Evolutionary conservation across 2,797 vertebrate genomes (phyloP).

Genomic region (Enteromius thamalakanensis): DNA sequence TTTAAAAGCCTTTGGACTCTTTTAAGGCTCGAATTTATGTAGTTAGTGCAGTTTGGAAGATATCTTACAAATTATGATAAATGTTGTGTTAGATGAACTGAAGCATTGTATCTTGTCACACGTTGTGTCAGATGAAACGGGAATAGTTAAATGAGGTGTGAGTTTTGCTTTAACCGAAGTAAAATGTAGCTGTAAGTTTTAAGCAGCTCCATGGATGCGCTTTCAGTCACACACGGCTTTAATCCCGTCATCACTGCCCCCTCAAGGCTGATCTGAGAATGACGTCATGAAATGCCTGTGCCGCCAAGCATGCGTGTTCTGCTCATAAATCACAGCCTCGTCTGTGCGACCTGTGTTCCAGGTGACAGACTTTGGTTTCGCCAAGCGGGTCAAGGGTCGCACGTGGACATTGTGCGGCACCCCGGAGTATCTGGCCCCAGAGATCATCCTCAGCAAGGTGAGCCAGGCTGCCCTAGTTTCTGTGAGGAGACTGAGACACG

Average conservation of each 20-base stretch:
- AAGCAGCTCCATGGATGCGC: neutral
- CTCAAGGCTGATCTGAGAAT: neutral
- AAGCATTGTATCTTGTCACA: neutral
- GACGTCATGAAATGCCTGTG: too few species aligned
- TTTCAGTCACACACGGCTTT: neutral
- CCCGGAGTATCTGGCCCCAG: constrained; percentile 89
- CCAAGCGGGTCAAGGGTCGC: constrained; percentile 91
- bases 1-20: too few species aligned
- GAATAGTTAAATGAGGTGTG: neutral
- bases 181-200: neutral
- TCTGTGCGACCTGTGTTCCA: constrained; percentile 55
- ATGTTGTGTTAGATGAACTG: neutral
- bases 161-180: neutral
- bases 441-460: constrained; percentile 91
- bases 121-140: too few species aligned
- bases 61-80: neutral
- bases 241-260: neutral
- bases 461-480: constrained; percentile 31
- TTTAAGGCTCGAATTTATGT: neutral
- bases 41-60: too few species aligned
- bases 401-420: constrained; percentile 94
- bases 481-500: constrained; percentile 67
- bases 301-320: neutral
- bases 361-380: constrained; percentile 95
- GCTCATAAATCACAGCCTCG: neutral